A percentile compares a stretch with the other conserved stretches of the same genome.
Conservation (phyloP, 2,888 invertebrate genomes). For the Oxycera nigricornis region DNA sequence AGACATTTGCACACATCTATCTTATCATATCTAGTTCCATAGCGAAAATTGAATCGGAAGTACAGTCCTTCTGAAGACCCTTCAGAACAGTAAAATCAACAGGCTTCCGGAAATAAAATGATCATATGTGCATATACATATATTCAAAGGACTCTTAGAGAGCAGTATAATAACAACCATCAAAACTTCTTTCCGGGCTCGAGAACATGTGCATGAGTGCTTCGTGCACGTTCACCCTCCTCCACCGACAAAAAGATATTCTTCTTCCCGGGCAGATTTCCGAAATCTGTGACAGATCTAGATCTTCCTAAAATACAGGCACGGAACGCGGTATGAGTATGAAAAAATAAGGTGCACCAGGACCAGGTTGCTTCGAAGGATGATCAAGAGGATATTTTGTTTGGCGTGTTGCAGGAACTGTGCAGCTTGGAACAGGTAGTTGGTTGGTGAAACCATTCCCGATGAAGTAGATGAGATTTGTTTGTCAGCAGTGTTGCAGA, state of each 20-base stretch:
- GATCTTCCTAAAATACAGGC: conserved; percentile 23
- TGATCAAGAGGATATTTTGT: conserved; percentile 23
- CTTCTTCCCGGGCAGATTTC: conserved; percentile 32
- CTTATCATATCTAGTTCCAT: background rate
- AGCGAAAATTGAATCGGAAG: background rate
- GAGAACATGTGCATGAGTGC: conserved; percentile 38
- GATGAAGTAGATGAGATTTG: conserved; percentile 24
- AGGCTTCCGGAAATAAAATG: conserved; percentile 44
- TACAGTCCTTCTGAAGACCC: background rate
- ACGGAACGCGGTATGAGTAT: background rate
- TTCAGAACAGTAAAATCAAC: conserved; percentile 41
- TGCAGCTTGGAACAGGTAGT: conserved; percentile 41
- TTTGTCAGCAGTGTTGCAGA: background rate
- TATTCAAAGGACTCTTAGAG: conserved; percentile 12
- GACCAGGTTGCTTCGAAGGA: conserved; percentile 11
- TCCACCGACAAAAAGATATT: background rate
- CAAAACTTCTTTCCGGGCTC: conserved; percentile 14
- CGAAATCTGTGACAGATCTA: conserved; percentile 34
- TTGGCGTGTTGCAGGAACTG: background rate
- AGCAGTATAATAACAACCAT: conserved; percentile 24
- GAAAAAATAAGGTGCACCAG: conserved; percentile 5
- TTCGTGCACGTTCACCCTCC: background rate
- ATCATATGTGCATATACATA: conserved; percentile 38
- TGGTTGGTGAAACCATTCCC: background rate
- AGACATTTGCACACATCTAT: background rate